Percentiles rank a stretch among this genome's conserved stretches.
phyloP scores from a whole-genome alignment of 2,113 vertebrate species.

The Parotia lawesii region DNA sequence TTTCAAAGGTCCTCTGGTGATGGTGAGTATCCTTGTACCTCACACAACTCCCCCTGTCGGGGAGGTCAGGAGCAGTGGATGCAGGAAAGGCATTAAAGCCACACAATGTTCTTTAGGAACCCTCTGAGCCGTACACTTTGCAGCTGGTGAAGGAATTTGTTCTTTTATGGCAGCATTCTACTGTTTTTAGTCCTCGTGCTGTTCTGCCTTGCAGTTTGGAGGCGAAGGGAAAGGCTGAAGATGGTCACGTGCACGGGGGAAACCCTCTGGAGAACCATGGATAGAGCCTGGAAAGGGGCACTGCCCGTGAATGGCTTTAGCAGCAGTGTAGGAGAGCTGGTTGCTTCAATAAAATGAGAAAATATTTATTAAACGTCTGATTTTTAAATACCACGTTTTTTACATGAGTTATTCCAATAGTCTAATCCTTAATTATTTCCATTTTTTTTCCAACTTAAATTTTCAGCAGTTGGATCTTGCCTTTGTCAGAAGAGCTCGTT shows the following conservation, averaged over 20 bases:
- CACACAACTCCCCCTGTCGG: accelerated
- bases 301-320: not conserved
- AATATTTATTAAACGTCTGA: not conserved
- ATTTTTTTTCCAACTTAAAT: not conserved
- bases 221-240: not conserved
- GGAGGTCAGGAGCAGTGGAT: not conserved
- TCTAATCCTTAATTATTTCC: not conserved
- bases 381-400: not conserved
- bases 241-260: accelerated
- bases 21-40: not conserved
- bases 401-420: not conserved
- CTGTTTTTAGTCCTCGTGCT: not conserved
- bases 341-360: not conserved
- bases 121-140: not conserved
- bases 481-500: not conserved
- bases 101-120: not conserved
- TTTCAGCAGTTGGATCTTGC: not conserved
- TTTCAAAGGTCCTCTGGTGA: not conserved
- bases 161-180: not conserved
- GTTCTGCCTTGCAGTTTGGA: not conserved
- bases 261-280: not conserved
- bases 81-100: not conserved
- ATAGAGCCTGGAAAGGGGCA: not conserved
- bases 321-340: accelerated
- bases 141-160: not conserved